Evolutionary conservation across 1,140 invertebrate species (phyloP), one percentile per base, ranked within the genome.

Genomic region (Hyphantria cunea): DNA sequence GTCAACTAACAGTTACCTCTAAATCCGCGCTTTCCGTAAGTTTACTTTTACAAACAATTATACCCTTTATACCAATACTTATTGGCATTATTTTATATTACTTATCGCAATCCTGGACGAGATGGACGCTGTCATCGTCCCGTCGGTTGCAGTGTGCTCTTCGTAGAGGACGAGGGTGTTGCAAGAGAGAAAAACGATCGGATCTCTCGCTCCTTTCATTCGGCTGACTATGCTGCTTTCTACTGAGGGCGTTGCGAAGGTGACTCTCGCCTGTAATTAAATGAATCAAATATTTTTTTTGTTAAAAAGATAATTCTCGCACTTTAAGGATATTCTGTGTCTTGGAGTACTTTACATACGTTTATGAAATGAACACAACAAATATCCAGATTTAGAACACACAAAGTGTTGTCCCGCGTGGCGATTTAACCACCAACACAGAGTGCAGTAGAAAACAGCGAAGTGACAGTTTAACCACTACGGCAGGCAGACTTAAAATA

Each of bases 231-330:
- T 39, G 63, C 47, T 83, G 77, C 53, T 89, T 86, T 65, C 87
- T 86, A 56, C 73, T 78, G 7, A 91, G 64, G 0, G 86, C 87
- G 34, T 78, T 86, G 15, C 86, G 84, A 17, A 91, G 80, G 55
- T 91, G 88, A 31, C 81, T 88, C 67, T 91, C 90, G 9, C 90
- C 90, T 91, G 75, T 12, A 89, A 82, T 33, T n/a, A n/a, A n/a
- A n/a, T n/a, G n/a, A n/a, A n/a, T n/a, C n/a, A n/a, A n/a, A n/a
- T n/a, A n/a, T n/a, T n/a, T n/a, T n/a, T n/a, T n/a, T n/a, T n/a
- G n/a, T n/a, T n/a, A n/a, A n/a, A n/a, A n/a, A n/a, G n/a, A n/a
- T n/a, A n/a, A n/a, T n/a, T n/a, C n/a, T n/a, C n/a, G n/a, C n/a
- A n/a, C n/a, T n/a, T n/a, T n/a, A n/a, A n/a, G n/a, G n/a, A n/a